Percentiles rank a stretch among this genome's conserved stretches.
These are phyloP conservation scores for Apostichopus parvimensis DNA, from an alignment of 35 echinoderm and acorn worm species.

Conservation along the genomic window DNA sequence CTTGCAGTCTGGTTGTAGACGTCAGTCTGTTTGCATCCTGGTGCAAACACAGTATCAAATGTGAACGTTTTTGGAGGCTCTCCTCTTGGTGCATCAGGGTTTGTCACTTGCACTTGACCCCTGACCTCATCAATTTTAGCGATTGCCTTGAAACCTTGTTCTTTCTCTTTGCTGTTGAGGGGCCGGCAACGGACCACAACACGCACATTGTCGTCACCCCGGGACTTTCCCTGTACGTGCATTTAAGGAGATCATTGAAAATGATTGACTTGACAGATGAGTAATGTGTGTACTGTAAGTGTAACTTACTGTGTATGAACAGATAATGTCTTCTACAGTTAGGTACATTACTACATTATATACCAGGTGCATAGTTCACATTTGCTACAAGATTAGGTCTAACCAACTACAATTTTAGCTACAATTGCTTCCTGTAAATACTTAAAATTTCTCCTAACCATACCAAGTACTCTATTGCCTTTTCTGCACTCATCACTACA, in stretches of 20 bases:
- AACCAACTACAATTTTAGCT: no score
- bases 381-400: no score
- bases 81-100: constrained; percentile 73
- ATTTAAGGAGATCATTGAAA: no score
- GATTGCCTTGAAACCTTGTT: constrained; percentile 73
- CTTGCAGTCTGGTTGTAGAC: constrained; percentile 98
- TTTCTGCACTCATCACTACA: no score
- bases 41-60: constrained; percentile 93
- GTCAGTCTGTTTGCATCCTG: constrained; percentile 88
- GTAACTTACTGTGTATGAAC: not conserved
- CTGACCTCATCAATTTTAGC: constrained; percentile 90
- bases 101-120: constrained; percentile 73
- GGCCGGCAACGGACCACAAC: constrained; percentile 97
- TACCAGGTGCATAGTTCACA: no score
- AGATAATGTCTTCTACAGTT: no score
- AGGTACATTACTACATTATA: no score
- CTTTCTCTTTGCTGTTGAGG: constrained; percentile 87
- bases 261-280: no score
- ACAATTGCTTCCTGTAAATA: no score
- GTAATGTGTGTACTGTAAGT: no score
- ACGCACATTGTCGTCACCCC: constrained; percentile 78
- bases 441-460: no score
- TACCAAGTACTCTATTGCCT: no score
- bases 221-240: not conserved
- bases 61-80: constrained; percentile 95